Conservation (phyloP, 1,140 invertebrate genomes). For the Chironomus striatipennis region DNA sequence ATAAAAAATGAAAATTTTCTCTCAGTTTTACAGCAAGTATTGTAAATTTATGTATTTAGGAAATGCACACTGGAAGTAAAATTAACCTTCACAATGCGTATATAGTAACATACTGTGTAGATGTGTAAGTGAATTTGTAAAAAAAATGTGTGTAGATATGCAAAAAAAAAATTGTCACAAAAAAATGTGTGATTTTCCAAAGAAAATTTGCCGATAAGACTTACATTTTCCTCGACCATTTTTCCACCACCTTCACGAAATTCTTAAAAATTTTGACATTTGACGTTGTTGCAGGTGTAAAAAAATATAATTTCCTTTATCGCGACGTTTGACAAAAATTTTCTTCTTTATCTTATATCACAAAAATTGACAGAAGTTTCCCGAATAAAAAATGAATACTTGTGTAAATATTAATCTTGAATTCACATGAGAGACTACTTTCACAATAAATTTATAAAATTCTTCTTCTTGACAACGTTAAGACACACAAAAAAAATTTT, state of each 20-base stretch:
- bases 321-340: no score
- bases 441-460: neutral
- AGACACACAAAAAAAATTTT: no score
- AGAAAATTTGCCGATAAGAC: neutral
- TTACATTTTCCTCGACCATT: conserved; percentile 22
- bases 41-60: no score
- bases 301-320: neutral
- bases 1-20: no score
- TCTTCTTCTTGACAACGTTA: neutral
- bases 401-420: neutral
- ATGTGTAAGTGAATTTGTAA: neutral
- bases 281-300: neutral
- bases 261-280: neutral
- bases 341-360: neutral
- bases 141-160: neutral
- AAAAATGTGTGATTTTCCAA: no score
- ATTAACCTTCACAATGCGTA: no score
- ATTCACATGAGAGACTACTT: neutral
- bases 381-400: neutral
- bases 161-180: neutral
- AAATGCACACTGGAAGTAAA: no score
- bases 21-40: no score
- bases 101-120: no score
- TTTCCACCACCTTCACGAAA: neutral
- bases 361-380: neutral